Evolutionary conservation across 2,888 invertebrate genomes (phyloP).

Genomic region (Phasia obesa): DNA sequence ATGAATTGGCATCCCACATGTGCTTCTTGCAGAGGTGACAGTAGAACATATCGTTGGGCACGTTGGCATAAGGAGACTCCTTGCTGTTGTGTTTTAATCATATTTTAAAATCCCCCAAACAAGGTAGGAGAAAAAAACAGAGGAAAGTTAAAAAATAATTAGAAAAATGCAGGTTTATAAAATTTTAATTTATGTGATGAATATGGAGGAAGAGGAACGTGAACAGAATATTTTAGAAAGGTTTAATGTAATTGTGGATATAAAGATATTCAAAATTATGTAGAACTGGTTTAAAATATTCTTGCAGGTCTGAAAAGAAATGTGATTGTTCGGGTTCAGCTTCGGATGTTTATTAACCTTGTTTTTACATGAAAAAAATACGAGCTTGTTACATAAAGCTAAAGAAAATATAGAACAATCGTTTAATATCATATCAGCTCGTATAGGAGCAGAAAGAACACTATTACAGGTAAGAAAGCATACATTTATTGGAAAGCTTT

Average conservation of each 20-base stretch:
- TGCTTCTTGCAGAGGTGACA: conserved; percentile 93
- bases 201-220: conserved; percentile 44
- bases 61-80: conserved; percentile 82
- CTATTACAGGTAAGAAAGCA: too few relatives aligned
- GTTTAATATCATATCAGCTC: too few relatives aligned
- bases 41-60: conserved; percentile 85
- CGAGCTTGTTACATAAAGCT: too few relatives aligned
- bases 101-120: conserved; percentile 38
- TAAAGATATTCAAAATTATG: too few relatives aligned
- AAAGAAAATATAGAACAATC: too few relatives aligned
- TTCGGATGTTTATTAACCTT: too few relatives aligned
- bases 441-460: too few relatives aligned
- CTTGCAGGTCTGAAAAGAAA: neutral
- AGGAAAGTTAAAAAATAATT: conserved; percentile 44
- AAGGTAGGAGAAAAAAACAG: conserved; percentile 57
- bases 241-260: conserved; percentile 19
- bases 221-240: conserved; percentile 24
- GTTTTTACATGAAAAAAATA: too few relatives aligned
- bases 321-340: too few relatives aligned
- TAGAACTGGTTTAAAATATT: conserved; percentile 45
- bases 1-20: conserved; percentile 90
- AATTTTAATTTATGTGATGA: neutral
- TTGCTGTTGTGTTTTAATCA: conserved; percentile 71
- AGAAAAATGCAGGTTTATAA: conserved; percentile 18
- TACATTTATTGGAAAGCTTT: too few relatives aligned